These are phyloP conservation scores for Holcopasites calliopsidis DNA, from an alignment of 1,140 invertebrate genomes.

Conservation along the genomic window DNA sequence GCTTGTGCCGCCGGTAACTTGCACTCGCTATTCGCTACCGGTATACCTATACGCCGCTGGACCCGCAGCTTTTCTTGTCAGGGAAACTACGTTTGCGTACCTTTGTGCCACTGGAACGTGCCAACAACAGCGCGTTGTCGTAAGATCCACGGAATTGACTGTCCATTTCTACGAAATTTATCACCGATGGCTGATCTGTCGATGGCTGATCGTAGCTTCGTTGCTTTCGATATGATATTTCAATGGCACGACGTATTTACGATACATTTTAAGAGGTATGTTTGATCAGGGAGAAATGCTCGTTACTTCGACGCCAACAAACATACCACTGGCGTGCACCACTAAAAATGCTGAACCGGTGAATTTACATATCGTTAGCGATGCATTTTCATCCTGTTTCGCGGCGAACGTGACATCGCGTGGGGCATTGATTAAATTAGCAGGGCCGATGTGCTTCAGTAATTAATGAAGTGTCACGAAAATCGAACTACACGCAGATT, in stretches of 20 bases:
- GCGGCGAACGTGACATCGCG: conserved; percentile 18
- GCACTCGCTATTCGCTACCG: conserved; percentile 56
- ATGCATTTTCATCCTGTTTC: conserved; percentile 26
- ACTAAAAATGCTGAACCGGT: conserved; percentile 35
- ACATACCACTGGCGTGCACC: not conserved
- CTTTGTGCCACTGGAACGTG: conserved; percentile 15
- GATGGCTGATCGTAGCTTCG: not conserved
- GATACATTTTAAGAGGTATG: no score
- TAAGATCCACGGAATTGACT: no score
- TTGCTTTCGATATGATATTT: not conserved
- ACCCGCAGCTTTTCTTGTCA: conserved; percentile 56
- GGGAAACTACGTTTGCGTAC: conserved; percentile 26
- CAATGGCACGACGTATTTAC: no score
- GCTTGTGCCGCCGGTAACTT: conserved; percentile 11
- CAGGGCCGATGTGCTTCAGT: conserved; percentile 49
- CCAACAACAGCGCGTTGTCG: not conserved
- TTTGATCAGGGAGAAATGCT: no score
- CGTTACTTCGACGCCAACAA: no score
- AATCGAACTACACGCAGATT: conserved; percentile 51
- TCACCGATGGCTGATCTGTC: not conserved
- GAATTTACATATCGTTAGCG: conserved; percentile 48
- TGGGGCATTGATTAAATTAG: conserved; percentile 60
- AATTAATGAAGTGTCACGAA: conserved; percentile 64
- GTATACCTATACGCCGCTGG: conserved; percentile 34
- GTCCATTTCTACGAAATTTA: not conserved